Percentiles rank a stretch among this genome's conserved stretches.
phyloP scores from a whole-genome alignment of 2,888 invertebrate species.

The Diaprepes abbreviatus region DNA sequence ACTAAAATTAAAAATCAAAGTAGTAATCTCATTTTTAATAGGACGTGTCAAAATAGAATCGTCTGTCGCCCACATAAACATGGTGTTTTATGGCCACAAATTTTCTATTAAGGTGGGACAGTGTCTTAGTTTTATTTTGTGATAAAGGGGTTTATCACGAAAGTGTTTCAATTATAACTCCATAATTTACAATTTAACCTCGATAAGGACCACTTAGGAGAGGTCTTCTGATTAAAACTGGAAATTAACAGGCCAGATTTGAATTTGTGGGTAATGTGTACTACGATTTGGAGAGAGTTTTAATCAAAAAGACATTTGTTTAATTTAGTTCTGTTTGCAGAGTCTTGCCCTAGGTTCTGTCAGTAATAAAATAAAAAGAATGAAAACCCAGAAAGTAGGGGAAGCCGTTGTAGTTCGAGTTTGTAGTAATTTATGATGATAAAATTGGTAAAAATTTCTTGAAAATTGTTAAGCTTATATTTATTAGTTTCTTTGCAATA shows the following conservation, averaged over 20 bases:
- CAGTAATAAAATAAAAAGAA: too few relatives aligned
- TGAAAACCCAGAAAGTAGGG: too few relatives aligned
- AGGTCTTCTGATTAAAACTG: background rate
- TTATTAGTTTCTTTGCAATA: too few relatives aligned
- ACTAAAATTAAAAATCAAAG: background rate
- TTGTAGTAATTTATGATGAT: too few relatives aligned
- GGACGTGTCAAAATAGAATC: conserved; percentile 14
- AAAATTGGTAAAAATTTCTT: too few relatives aligned
- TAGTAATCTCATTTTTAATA: conserved; percentile 16
- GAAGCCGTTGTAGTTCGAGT: too few relatives aligned
- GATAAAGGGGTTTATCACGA: conserved; percentile 12
- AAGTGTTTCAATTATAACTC: conserved; percentile 8
- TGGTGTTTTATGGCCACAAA: background rate
- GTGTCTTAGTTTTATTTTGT: background rate
- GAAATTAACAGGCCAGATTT: background rate
- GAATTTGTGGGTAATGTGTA: too few relatives aligned
- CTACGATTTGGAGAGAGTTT: too few relatives aligned
- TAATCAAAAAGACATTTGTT: too few relatives aligned
- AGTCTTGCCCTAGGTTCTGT: too few relatives aligned
- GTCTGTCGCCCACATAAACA: conserved; percentile 12
- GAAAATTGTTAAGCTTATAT: too few relatives aligned
- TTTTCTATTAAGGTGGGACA: background rate
- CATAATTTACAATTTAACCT: conserved; percentile 8
- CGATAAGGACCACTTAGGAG: conserved; percentile 2
- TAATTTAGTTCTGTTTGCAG: too few relatives aligned